These are phyloP conservation scores for Cremastobaeus sp. DNA, from an alignment of 2,888 invertebrate genomes.

Conservation along the genomic window DNA sequence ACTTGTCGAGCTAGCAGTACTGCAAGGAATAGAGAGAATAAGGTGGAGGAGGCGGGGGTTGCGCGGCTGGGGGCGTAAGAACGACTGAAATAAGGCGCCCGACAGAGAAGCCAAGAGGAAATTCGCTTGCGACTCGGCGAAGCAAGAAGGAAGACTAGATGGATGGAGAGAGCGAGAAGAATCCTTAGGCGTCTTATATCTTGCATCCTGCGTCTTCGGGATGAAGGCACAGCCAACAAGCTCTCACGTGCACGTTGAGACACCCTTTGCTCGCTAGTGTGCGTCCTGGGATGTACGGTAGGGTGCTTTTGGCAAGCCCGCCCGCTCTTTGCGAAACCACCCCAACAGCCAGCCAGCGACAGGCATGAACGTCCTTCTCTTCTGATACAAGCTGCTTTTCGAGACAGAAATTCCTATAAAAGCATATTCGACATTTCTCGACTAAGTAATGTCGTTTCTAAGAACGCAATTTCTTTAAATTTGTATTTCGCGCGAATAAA, in stretches of 20 bases:
- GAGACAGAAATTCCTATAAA: constrained; percentile 59
- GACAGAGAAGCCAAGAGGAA: constrained; percentile 33
- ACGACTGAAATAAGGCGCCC: constrained; percentile 52
- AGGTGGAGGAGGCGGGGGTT: constrained; percentile 35
- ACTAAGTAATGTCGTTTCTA: constrained; percentile 42
- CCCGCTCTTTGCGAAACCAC: constrained; percentile 70
- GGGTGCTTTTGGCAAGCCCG: constrained; percentile 76
- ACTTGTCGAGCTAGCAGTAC: constrained; percentile 68
- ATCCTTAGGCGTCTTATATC: constrained; percentile 75
- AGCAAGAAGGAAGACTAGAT: constrained; percentile 1
- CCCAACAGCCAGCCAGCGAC: constrained; percentile 66
- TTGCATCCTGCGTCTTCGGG: constrained; percentile 71
- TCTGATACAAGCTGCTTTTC: constrained; percentile 64
- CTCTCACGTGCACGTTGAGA: constrained; percentile 71
- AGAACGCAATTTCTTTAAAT: constrained; percentile 42
- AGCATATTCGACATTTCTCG: constrained; percentile 56
- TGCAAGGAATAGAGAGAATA: constrained; percentile 57
- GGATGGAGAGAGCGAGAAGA: constrained; percentile 56
- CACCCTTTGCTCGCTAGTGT: constrained; percentile 68
- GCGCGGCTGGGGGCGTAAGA: constrained; percentile 31
- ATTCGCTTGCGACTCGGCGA: neutral
- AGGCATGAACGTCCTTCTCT: constrained; percentile 68
- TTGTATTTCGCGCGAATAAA: constrained; percentile 28
- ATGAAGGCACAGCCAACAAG: constrained; percentile 73
- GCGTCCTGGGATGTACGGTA: constrained; percentile 71